Evolutionary conservation across 2,113 vertebrate genomes (phyloP), one percentile per base, ranked within the genome.

Genomic region (Lepus europaeus): DNA sequence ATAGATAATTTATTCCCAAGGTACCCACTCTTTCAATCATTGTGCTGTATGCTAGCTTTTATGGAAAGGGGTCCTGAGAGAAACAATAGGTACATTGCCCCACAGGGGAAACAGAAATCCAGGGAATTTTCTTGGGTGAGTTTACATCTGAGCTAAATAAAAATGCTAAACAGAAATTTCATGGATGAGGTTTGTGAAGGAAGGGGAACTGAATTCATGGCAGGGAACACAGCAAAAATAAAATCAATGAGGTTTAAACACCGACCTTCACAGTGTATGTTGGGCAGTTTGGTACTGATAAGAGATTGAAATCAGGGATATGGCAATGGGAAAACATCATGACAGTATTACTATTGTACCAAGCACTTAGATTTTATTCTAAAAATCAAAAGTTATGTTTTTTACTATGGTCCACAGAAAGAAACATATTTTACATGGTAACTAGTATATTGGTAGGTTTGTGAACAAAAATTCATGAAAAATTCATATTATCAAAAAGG

Each of bases 101-200:
- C 31, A 5, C 2, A n/a, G 14, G 27, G 27, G 80, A 80, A 53
- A 56, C 51, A 1, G 16, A 22, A 36, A 29, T 61, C 59, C 59
- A 51, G 31, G 22, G 22, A 73, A 4, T 17, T 76, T 87, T 79
- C 85, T 68, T 61, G 5, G 10, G 27, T 6, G 27, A 17, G 2
- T 39, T 73, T 16, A 27, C 27, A 86, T 33, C 20, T 56, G 49
- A 51, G 9, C n/a, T 49, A 61, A 85, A 3, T 27, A 53, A 69
- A 96, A 49, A 73, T n/a, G 3, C 90, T 90, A 63, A 33, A 31
- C n/a, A 85, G 20, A 87, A 78, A 86, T 74, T 27, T 82, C 8
- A 80, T 6, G 23, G 4, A 56, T 76, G n/a, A 68, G 13, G 29
- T 39, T 9, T 14, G 27, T 56, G n/a, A 5, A 14, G 13, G 22